Base-by-base conservation (phyloP, 2,888 invertebrate genomes). In the Apotomis capreana region DNA sequence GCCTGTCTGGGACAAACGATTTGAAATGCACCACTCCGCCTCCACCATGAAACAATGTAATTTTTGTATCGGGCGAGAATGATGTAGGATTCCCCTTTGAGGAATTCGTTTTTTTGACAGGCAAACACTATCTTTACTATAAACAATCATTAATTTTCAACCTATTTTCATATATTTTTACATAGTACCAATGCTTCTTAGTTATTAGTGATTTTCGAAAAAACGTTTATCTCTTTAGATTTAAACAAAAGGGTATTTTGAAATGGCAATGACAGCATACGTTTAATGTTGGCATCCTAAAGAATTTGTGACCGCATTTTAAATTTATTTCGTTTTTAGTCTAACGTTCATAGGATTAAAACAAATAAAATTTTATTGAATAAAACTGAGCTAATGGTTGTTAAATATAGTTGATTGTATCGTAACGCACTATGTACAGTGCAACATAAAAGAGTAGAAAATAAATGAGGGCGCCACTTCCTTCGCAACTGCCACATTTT, bases 211-310 rank as follows among this genome's bases (percentile, higher is more conserved):
- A 36, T 36, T 1, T 6, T 36, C 9, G n/a, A 46, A 44, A 0
- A 40, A 63, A 64, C 26, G 55, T n/a, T 55, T 46, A 26, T 57
- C 8, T 12, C 36, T 26, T 36, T 3, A 57, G 3, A 9, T 3
- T 49, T 10, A 6, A 49, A 49, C 5, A 12, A 8, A 65, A 65
- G 55, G 65, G 65, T 65, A 55, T 57, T 65, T 65, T 65, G 40
- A 65, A 65, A 55, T 65, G 46, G 57, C 55, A 65, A 65, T 65
- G 65, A 44, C 65, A 64, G 51, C 15, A 54, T 4, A 54, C 54
- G 55, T 64, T 44, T 6, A 13, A 37, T 54, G 55, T 64, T 64
- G 55, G 54, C 55, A 64, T 44, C 52, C n/a, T 4, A 36, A 36
- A 37, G 0, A 37, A 57, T 49, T 49, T 49, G 9, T 49, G 0